Base-by-base conservation (phyloP, 2,888 invertebrate species). In the Marasmarcha lunaedactyla region DNA sequence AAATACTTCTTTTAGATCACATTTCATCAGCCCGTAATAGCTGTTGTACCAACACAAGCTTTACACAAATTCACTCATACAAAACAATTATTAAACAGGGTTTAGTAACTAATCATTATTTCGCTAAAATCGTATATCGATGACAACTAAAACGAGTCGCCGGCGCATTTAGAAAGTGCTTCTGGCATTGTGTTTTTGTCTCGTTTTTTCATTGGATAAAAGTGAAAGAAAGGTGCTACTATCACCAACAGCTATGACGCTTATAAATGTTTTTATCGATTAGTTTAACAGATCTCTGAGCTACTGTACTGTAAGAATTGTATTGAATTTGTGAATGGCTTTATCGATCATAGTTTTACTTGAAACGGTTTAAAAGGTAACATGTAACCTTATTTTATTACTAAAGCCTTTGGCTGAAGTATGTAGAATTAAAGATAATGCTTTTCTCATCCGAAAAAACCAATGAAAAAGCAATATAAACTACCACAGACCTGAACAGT, bases 131-230 rank as follows among this genome's bases (percentile, higher is more conserved):
- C 30, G 12, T 34, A 34, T 12, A 34, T 34, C 34, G 14, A 34
- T 30, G 9, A 30, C 30, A 30, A 30, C 2, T 9, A 9, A 11
- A 5, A 9, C 25, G 25, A 5, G 25, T n/a, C 30, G 30, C 48
- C 47, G 46, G 46, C 44, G 45, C 54, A 54, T 72, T 74, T 74
- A 73, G 74, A 74, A 74, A 74, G 74, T 67, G 68, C 57, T 56
- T 51, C 40, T 2, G 50, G 50, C 50, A 56, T 61, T 59, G 61
- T 57, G 44, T 48, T 57, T 58, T 60, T 65, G 57, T 62, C 47
- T 46, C 46, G 49, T 55, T 59, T 61, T 62, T 55, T 51, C 37
- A 41, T 48, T 45, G 47, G 59, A 56, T 71, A 70, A 71, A 71
- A 65, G 43, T 39, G 45, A 48, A 57, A 51, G 71, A 68, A 67